Percentiles rank a stretch among this genome's conserved stretches.
Evolutionary conservation across 1,140 invertebrate species (phyloP).

Genomic region (Dysdera silvatica): DNA sequence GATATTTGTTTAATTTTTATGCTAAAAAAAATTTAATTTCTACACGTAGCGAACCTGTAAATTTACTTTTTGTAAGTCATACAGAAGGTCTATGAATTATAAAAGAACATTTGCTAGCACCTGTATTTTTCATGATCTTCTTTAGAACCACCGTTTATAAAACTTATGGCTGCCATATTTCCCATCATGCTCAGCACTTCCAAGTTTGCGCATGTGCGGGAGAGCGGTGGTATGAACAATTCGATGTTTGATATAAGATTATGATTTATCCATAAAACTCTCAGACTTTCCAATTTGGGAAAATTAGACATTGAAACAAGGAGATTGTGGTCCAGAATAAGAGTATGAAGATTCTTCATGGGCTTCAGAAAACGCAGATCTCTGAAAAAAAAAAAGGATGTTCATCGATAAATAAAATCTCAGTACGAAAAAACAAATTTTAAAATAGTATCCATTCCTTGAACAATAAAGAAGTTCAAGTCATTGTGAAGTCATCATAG

Average conservation of each 20-base stretch:
- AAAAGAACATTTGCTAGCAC: too few species aligned
- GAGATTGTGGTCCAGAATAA: constrained; percentile 66
- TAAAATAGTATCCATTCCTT: too few species aligned
- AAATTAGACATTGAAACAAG: constrained; percentile 57
- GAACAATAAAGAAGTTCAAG: too few species aligned
- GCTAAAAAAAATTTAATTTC: too few species aligned
- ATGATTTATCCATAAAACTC: constrained; percentile 68
- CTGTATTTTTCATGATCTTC: constrained; percentile 70
- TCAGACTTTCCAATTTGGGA: constrained; percentile 57
- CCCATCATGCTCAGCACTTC: constrained; percentile 66
- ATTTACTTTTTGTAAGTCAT: too few species aligned
- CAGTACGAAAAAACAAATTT: too few species aligned
- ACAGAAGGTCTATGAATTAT: too few species aligned
- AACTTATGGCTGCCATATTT: constrained; percentile 64
- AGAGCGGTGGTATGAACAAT: constrained; percentile 59
- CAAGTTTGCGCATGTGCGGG: constrained; percentile 56
- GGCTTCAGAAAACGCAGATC: constrained; percentile 59
- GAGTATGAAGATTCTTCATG: constrained; percentile 58
- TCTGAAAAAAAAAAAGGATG: constrained; percentile 37
- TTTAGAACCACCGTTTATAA: constrained; percentile 62
- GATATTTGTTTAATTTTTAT: too few species aligned
- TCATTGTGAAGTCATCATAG: too few species aligned
- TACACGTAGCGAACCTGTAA: too few species aligned
- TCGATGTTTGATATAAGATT: constrained; percentile 60
- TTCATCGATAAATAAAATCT: too few species aligned